Evolutionary conservation across 2,113 vertebrate genomes (phyloP).

Genomic region (Connochaetes taurinus): DNA sequence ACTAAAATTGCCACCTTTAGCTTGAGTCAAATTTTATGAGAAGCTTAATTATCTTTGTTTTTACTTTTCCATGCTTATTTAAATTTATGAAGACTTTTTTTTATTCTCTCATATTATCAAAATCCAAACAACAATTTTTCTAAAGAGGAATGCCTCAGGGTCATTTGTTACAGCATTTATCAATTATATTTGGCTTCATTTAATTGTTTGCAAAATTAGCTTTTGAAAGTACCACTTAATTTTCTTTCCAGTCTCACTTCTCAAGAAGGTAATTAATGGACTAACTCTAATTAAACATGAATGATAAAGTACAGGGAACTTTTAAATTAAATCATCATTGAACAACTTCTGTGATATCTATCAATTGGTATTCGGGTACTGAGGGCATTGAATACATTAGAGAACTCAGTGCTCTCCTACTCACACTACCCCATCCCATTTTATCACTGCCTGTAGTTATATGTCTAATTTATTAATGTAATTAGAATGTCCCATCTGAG

Average conservation of each 20-base stretch:
- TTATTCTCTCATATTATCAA: not conserved
- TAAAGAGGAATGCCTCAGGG: conserved; percentile 20
- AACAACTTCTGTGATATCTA: conserved; percentile 17
- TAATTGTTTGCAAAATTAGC: conserved; percentile 68
- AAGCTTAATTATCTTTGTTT: conserved; percentile 25
- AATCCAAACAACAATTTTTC: conserved; percentile 34
- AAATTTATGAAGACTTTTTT: not conserved
- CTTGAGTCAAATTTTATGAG: conserved; percentile 15
- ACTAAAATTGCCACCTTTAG: not conserved
- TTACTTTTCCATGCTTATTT: conserved; percentile 24
- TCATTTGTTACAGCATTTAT: conserved; percentile 44
- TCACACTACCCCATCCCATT: not conserved
- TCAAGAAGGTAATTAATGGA: conserved; percentile 67
- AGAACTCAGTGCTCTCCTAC: not conserved
- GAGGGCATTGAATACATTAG: not conserved
- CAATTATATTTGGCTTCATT: conserved; percentile 61
- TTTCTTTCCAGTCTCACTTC: conserved; percentile 51
- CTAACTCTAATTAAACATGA: conserved; percentile 63
- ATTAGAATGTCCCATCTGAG: not conserved
- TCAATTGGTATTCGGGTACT: not conserved
- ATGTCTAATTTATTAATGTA: not conserved
- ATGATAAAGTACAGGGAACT: conserved; percentile 56
- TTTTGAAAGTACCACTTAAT: conserved; percentile 63
- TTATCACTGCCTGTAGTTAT: not conserved
- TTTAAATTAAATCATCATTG: conserved; percentile 58